phyloP scores from a whole-genome alignment of 2,797 vertebrate genomes.

The Anas bahamensis region DNA sequence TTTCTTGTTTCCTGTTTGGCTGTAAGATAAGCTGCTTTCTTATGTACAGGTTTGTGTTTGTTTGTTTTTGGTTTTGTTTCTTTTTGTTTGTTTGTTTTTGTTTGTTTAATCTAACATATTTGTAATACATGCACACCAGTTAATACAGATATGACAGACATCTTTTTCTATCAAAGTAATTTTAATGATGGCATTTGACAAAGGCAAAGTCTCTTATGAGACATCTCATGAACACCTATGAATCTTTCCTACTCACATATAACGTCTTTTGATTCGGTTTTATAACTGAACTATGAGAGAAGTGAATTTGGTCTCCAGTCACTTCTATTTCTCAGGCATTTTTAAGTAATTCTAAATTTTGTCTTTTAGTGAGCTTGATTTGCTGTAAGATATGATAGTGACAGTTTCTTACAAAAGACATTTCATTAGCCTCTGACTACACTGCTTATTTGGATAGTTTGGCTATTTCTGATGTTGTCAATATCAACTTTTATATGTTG shows the following conservation, averaged over 20 bases:
- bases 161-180: not conserved
- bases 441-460: not conserved
- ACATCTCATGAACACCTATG: not conserved
- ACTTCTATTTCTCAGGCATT: not conserved
- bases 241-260: not conserved
- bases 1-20: not conserved
- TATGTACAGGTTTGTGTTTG: not conserved
- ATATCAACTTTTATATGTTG: not conserved
- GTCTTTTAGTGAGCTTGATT: not conserved
- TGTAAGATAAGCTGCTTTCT: not conserved
- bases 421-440: not conserved
- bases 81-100: not conserved
- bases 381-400: not conserved
- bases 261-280: not conserved
- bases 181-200: not conserved
- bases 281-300: not conserved
- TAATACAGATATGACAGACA: not conserved
- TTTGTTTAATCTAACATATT: not conserved
- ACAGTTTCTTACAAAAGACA: not conserved
- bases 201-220: not conserved
- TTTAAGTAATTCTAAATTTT: not conserved
- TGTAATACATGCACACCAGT: not conserved
- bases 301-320: not conserved
- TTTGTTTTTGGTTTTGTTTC: too few relatives aligned
- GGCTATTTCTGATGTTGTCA: not conserved